Evolutionary conservation across 2,113 vertebrate species (phyloP), one percentile per base, ranked within the genome.

Genomic region (Pundamilia nyererei): DNA sequence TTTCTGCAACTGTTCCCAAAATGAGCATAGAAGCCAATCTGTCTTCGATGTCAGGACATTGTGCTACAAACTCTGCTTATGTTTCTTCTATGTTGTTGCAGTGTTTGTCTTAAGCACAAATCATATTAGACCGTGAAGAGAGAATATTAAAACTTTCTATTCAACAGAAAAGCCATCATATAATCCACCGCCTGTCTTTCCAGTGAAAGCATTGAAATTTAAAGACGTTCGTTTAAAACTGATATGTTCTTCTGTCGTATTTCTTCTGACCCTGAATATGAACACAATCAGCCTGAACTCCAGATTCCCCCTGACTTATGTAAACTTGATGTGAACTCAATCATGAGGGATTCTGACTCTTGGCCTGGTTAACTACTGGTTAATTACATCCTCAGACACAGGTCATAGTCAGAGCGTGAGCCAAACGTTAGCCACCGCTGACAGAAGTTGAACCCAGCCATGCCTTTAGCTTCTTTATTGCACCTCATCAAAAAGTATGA

Each of bases 311-410:
- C 49, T 75, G 88, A 89, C 85, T 86, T 86, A 17, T 65, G 31
- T 72, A 87, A 85, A 88, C 54, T 53, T 58, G 21, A 51, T 9
- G 24, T 91, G 86, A 92, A 89, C 86, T 86, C 82, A 87, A 80
- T 93, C 81, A 90, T 38, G 49, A 83, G 40, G 83, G 87, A 70
- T 56, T 84, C 79, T 60, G 80, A 89, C 47, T 79, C 65, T 11
- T 6, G 45, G 72, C 80, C 53, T 29, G 56, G 84, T 47, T 92
- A 93, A 94, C 92, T 92, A 85, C 85, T 91, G 87, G 85, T 92
- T 92, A 88, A 94, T 91, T 91, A 90, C 77, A 85, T 89, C 81
- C 40, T 88, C 72, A 87, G 82, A 92, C 80, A 83, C 81, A 88
- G 91, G 87, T 93, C 92, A 86, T 45, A 86, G 68, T 89, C 58